Evolutionary conservation across 2,888 invertebrate genomes (phyloP), one percentile per base, ranked within the genome.

Genomic region (Thecophora atra): DNA sequence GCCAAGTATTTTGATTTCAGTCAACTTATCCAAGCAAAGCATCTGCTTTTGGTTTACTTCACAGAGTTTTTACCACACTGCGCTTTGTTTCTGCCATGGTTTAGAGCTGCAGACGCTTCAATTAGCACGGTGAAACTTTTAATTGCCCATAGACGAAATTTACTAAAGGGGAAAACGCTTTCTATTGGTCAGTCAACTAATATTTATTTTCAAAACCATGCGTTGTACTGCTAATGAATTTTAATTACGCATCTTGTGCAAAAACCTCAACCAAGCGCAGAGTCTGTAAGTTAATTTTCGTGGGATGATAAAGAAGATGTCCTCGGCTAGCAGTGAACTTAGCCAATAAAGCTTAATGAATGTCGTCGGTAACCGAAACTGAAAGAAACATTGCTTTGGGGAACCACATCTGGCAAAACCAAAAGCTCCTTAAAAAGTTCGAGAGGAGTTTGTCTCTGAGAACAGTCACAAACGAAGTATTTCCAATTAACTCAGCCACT

Each of bases 171-270:
- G 47, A 4, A 26, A 37, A 37, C 37, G 37, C 37, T 8, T 37
- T 37, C 37, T 6, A 8, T 11, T 37, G 37, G 37, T 11, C 13
- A 58, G 26, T 17, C 8, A 24, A 28, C 17, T 24, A 3, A 28
- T 58, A 58, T 58, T 58, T 11, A 11, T 24, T 26, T 3, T 8
- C 15, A 58, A 24, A 58, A 3, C 15, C 58, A 58, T 28, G 58
- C 58, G 28, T 58, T 58, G 28, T 17, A 26, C 28, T 15, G 15
- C 58, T 58, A 58, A 58, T 11, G 58, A 58, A 58, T 58, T 28
- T 28, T 24, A 58, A 58, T 58, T 58, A 58, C 58, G 58, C 8
- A 37, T 37, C 37, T 37, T 11, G 37, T 37, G 37, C 37, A 11
- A 1, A 37, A 8, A 6, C 37, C 37, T 37, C 37, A 6, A 0